A percentile compares a stretch with the other conserved stretches of the same genome.
Conservation (phyloP, 35 echinoderm and acorn worm species). For the Ptychodera flava region DNA sequence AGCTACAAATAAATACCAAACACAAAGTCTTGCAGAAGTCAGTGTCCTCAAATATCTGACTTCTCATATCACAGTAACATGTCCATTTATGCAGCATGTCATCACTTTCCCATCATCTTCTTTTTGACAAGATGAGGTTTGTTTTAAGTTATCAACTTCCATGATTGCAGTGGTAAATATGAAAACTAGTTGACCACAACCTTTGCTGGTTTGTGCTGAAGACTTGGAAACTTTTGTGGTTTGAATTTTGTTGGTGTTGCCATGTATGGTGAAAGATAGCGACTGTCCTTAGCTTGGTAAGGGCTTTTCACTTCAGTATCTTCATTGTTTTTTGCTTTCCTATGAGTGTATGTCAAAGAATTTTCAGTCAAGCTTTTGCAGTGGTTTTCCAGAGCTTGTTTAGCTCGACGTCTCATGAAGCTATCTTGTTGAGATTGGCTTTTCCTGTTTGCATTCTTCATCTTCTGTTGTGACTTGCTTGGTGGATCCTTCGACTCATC, state of each 20-base stretch:
- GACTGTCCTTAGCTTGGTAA: neutral
- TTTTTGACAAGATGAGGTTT: no score
- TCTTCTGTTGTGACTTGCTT: no score
- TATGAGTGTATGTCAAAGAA: neutral
- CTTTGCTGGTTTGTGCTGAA: neutral
- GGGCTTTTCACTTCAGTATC: neutral
- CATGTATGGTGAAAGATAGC: neutral
- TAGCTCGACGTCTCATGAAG: no score
- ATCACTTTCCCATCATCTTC: no score
- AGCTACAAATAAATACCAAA: no score
- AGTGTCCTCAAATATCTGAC: no score
- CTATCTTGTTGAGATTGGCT: no score
- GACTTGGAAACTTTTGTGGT: neutral
- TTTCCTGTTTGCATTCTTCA: no score
- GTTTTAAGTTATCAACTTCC: no score
- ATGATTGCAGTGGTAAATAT: neutral
- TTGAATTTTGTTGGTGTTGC: neutral
- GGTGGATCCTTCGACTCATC: neutral
- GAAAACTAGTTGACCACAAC: neutral
- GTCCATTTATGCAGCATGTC: no score
- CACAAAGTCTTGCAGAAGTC: no score
- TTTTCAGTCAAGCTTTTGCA: neutral
- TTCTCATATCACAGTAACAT: no score
- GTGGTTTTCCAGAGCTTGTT: neutral
- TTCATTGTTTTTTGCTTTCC: neutral